Evolutionary conservation across 2,888 invertebrate species (phyloP).

Genomic region (Isotomurus palustris): DNA sequence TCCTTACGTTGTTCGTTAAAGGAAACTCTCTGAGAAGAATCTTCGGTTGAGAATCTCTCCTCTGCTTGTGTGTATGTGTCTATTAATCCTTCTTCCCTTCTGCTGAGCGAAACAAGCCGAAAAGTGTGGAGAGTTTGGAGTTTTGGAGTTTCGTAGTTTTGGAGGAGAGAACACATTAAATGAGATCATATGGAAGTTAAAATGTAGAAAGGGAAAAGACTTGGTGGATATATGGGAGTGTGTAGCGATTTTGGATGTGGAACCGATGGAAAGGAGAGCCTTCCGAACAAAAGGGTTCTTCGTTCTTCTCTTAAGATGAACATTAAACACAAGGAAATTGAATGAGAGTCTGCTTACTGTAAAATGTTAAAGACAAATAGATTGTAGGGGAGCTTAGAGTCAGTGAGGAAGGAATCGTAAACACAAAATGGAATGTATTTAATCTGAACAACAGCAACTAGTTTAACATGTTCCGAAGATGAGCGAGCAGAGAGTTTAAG

Average conservation of each 20-base stretch:
- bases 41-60: too few relatives aligned
- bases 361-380: slow-evolving; percentile 14
- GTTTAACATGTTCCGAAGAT: too few relatives aligned
- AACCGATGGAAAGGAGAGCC: slow-evolving; percentile 2
- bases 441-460: too few relatives aligned
- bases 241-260: background rate
- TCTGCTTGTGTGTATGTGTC: too few relatives aligned
- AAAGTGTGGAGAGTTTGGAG: too few relatives aligned
- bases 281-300: background rate
- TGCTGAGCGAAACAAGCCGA: background rate
- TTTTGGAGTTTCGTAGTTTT: too few relatives aligned
- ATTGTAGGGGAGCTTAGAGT: slow-evolving; percentile 6
- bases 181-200: too few relatives aligned
- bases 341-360: slow-evolving; percentile 11
- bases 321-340: slow-evolving; percentile 14
- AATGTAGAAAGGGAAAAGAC: too few relatives aligned
- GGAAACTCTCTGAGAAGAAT: too few relatives aligned
- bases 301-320: slow-evolving; percentile 4
- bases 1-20: too few relatives aligned
- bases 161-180: too few relatives aligned
- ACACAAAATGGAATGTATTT: background rate
- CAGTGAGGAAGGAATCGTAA: background rate
- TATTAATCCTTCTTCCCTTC: background rate
- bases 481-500: too few relatives aligned
- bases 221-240: background rate